A percentile compares a stretch with the other conserved stretches of the same genome.
These are phyloP conservation scores for Aphelocoma californica DNA, from an alignment of 2,797 vertebrate genomes.

Conservation along the genomic window DNA sequence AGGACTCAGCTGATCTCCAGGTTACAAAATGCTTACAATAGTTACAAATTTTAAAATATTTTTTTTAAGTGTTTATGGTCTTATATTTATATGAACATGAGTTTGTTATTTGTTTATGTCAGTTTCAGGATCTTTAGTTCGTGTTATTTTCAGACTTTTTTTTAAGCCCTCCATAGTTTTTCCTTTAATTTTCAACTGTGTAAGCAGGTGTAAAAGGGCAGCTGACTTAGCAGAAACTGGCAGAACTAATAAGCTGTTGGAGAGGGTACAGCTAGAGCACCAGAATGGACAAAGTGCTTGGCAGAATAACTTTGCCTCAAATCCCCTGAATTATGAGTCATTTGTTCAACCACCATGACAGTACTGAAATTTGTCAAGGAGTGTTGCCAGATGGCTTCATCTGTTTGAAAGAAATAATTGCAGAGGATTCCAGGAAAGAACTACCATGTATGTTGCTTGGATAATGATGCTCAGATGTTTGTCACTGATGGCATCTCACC, in stretches of 20 bases:
- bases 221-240: neutral
- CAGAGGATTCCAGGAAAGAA: neutral
- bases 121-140: neutral
- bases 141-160: neutral
- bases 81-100: neutral
- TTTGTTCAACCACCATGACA: neutral
- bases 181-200: neutral
- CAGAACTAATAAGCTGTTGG: neutral
- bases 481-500: neutral
- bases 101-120: neutral
- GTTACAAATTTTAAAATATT: neutral
- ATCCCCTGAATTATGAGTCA: neutral
- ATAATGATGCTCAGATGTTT: neutral
- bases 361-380: neutral
- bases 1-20: constrained; percentile 79
- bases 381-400: neutral
- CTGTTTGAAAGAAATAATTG: neutral
- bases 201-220: neutral
- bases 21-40: constrained; percentile 63
- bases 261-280: neutral
- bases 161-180: neutral
- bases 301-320: neutral
- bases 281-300: neutral
- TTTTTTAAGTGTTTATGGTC: neutral
- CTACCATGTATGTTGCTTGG: neutral